phyloP scores from a whole-genome alignment of 2,797 vertebrate species.

The Sebastes hubbsi region DNA sequence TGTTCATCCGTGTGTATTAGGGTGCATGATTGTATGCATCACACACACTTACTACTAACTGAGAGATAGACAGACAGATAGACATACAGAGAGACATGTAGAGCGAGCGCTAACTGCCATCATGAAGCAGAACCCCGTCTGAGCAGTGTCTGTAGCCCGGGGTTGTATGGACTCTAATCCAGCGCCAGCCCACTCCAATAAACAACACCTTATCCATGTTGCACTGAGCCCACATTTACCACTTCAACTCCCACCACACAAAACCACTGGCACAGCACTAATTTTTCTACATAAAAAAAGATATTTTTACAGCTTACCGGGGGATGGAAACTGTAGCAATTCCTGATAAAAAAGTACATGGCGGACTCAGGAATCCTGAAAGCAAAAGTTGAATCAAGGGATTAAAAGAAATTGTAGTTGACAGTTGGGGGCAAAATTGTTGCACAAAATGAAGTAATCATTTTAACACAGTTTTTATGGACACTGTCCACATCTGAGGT shows the following conservation, averaged over 20 bases:
- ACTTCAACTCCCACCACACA: constrained; percentile 46
- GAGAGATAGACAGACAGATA: constrained; percentile 20
- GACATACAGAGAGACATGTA: constrained; percentile 20
- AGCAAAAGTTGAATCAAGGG: neutral
- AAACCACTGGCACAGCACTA: constrained; percentile 50
- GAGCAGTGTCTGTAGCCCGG: constrained; percentile 49
- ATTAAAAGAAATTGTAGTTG: neutral
- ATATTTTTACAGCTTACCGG: constrained; percentile 6
- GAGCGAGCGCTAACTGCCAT: constrained; percentile 44
- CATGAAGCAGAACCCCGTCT: constrained; percentile 41
- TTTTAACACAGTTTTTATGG: neutral
- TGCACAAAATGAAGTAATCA: neutral
- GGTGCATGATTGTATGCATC: neutral
- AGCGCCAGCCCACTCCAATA: constrained; percentile 49
- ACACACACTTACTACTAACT: neutral
- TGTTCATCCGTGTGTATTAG: constrained; percentile 7
- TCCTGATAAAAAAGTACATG: constrained; percentile 21
- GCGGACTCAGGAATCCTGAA: neutral
- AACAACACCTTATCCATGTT: constrained; percentile 68
- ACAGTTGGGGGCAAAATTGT: neutral
- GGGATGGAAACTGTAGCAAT: neutral
- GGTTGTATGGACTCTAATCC: constrained; percentile 67
- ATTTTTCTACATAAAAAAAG: constrained; percentile 4
- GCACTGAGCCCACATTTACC: constrained; percentile 53
- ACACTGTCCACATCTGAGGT: neutral